These are phyloP conservation scores for Sebastes oblongus DNA, from an alignment of 2,797 vertebrate genomes.

Conservation along the genomic window DNA sequence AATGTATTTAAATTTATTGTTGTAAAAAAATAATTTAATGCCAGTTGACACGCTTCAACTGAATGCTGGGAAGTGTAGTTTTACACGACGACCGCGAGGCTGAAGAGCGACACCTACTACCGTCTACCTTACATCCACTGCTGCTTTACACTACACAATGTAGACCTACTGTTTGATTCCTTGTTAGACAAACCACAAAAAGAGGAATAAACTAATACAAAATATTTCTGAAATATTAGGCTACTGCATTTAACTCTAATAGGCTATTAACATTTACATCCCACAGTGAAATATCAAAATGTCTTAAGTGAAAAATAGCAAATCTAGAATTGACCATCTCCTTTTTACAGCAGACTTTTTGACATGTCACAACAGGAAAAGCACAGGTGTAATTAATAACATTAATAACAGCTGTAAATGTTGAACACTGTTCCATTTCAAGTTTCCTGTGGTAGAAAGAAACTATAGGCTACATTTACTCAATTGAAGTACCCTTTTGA, in stretches of 20 bases:
- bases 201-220: background rate
- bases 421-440: too few relatives aligned
- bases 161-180: background rate
- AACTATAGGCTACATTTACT: too few relatives aligned
- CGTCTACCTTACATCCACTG: background rate
- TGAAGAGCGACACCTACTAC: background rate
- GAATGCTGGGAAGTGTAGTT: conserved; percentile 65
- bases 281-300: too few relatives aligned
- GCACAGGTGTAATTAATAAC: too few relatives aligned
- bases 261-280: background rate
- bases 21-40: accelerated
- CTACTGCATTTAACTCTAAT: background rate
- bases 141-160: background rate
- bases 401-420: too few relatives aligned
- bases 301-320: too few relatives aligned
- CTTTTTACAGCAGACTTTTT: too few relatives aligned
- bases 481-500: too few relatives aligned
- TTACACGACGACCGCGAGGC: background rate
- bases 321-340: too few relatives aligned
- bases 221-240: background rate
- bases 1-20: accelerated
- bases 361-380: too few relatives aligned
- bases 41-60: accelerated
- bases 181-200: background rate
- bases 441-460: too few relatives aligned